These are phyloP conservation scores for Neopipo cinnamomea DNA, from an alignment of 2,113 vertebrate species.

Conservation along the genomic window DNA sequence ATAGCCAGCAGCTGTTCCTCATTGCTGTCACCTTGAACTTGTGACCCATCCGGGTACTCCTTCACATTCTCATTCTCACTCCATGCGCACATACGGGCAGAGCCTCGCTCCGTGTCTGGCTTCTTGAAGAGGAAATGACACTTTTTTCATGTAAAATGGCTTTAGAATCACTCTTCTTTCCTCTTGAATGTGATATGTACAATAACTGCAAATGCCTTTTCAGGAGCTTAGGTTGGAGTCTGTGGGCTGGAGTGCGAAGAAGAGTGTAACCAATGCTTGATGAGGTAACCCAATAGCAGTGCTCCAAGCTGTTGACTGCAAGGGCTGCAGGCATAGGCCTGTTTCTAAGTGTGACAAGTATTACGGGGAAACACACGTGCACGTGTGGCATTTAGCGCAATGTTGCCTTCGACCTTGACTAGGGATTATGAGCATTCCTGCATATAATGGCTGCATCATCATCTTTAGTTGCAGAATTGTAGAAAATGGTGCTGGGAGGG, in stretches of 20 bases:
- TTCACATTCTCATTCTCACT: not conserved
- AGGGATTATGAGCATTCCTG: not conserved
- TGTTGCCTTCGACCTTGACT: not conserved
- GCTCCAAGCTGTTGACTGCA: not conserved
- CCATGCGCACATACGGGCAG: not conserved
- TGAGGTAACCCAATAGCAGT: not conserved
- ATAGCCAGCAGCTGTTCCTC: conserved; percentile 28
- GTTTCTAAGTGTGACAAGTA: not conserved
- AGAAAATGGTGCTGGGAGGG: not conserved
- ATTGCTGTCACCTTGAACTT: conserved; percentile 55
- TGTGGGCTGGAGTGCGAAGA: not conserved
- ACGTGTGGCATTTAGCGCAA: not conserved
- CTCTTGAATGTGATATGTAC: not conserved
- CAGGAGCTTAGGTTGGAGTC: not conserved
- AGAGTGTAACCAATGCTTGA: not conserved
- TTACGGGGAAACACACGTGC: not conserved
- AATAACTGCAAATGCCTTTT: not conserved
- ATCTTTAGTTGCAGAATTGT: not conserved
- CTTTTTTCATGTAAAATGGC: not conserved
- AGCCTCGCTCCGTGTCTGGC: not conserved
- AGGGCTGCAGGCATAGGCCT: not conserved
- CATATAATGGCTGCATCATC: not conserved
- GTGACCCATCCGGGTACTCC: not conserved
- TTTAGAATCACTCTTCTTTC: not conserved
- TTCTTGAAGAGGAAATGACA: not conserved